phyloP scores from a whole-genome alignment of 1,140 invertebrate genomes.

The Drosophila lacteicornis region DNA sequence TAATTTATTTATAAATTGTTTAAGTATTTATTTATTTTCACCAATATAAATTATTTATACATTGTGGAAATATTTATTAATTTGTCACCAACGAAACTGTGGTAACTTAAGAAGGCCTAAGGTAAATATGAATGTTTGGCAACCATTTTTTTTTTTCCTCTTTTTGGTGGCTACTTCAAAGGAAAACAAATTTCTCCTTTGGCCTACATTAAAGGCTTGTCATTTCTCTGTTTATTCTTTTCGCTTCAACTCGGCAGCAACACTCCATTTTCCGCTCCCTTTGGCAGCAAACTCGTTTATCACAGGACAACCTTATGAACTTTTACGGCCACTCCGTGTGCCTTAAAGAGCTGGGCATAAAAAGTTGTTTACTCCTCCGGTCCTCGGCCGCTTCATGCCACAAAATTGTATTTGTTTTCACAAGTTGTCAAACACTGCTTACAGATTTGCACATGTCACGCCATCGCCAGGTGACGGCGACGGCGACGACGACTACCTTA shows the following conservation, averaged over 20 bases:
- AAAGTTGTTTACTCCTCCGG: slow-evolving; percentile 37
- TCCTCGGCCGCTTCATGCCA: slow-evolving; percentile 8
- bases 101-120: neutral
- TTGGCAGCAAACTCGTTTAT: slow-evolving; percentile 60
- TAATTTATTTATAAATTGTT: no score
- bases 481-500: slow-evolving; percentile 35
- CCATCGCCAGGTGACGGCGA: slow-evolving; percentile 40
- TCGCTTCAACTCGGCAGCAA: neutral
- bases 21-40: no score
- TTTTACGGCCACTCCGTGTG: slow-evolving; percentile 33
- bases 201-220: slow-evolving; percentile 1
- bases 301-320: slow-evolving; percentile 56
- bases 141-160: no score
- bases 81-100: neutral
- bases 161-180: neutral
- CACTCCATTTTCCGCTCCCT: slow-evolving; percentile 7
- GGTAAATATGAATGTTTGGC: neutral
- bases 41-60: neutral
- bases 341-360: slow-evolving; percentile 43
- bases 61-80: neutral
- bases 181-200: neutral
- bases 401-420: slow-evolving; percentile 56
- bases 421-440: slow-evolving; percentile 49
- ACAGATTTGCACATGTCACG: slow-evolving; percentile 63
- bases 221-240: slow-evolving; percentile 1